Base-by-base conservation (phyloP, 1,140 invertebrate genomes). In the Camponotus floridanus region DNA sequence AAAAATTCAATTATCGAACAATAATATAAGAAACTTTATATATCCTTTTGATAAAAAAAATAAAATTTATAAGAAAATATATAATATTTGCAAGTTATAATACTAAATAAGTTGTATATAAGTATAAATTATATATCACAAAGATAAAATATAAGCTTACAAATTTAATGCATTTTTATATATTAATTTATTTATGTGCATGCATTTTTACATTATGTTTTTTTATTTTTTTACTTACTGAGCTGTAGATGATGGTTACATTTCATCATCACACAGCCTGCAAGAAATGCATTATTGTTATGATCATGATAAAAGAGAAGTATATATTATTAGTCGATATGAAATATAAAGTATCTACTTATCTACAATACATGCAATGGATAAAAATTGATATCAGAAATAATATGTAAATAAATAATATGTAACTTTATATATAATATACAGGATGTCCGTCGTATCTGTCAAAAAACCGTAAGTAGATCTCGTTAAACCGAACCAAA, bases 241-340 rank as follows among this genome's bases (percentile, higher is more conserved):
- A 93, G 92, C 93, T 93, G 93, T 86, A 93, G 92, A 93, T 93
- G 92, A 93, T 93, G 92, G 91, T 93, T 93, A 93, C 90, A 92
- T 91, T 92, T 93, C 93, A 93, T 93, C 92, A 93, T 93, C 93
- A 93, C 93, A 93, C 92, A 93, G 92, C 91, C 93, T 93, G 93
- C 91, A 93, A 93, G 88, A 93, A 93, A 93, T 76, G 84, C 87
- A 91, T 64, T 33, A 88, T 90, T 78, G 68, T 88, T 90, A 90
- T 36, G 26, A 76, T 86, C 67, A 73, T 45, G 33, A 18, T 90
- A 78, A 21, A 83, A 59, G 59, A 36, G 18, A 61, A 62, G 1
- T 70, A 31, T 33, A 51, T 31, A 15, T 15, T 79, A 13, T 80
- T 57, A 79, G 21, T 57, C 1, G 15, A 18, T 8, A 8, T 65